Percentiles rank a stretch among this genome's conserved stretches.
These are phyloP conservation scores for Alviniconcha strummeri DNA, from an alignment of 2,888 invertebrate species.

Conservation along the genomic window DNA sequence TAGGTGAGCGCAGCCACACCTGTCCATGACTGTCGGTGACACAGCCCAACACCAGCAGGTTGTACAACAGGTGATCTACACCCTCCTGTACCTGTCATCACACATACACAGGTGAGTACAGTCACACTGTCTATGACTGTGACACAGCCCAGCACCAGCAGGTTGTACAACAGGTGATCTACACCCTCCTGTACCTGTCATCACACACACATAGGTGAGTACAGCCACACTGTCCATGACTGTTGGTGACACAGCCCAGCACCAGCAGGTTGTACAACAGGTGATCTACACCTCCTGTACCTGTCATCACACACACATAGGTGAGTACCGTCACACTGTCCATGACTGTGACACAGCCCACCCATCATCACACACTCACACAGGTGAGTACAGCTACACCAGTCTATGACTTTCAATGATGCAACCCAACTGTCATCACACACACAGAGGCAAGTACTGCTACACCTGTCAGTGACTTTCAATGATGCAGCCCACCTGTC, in stretches of 20 bases:
- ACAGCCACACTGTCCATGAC: constrained; percentile 45
- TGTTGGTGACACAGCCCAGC: constrained; percentile 36
- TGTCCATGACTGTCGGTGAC: constrained; percentile 57
- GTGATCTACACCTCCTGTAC: constrained; percentile 47
- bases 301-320: constrained; percentile 35
- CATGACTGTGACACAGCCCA: constrained; percentile 58
- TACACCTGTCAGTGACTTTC: constrained; percentile 38
- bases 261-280: constrained; percentile 24
- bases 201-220: no score
- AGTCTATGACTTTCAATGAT: constrained; percentile 32
- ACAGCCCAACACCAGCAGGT: constrained; percentile 59
- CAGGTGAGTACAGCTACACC: constrained; percentile 55
- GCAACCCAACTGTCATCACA: constrained; percentile 44
- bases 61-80: constrained; percentile 61
- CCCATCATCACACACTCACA: constrained; percentile 59
- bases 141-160: constrained; percentile 60
- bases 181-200: constrained; percentile 59
- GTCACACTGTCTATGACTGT: constrained; percentile 63
- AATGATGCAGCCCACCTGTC: constrained; percentile 47
- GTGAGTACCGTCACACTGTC: constrained; percentile 57
- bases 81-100: constrained; percentile 56
- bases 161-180: constrained; percentile 60
- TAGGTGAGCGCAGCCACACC: constrained; percentile 58
- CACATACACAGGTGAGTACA: neutral
- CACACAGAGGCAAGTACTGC: no score